Conservation (phyloP, 2,888 invertebrate species). For the Argyresthia albistria region DNA sequence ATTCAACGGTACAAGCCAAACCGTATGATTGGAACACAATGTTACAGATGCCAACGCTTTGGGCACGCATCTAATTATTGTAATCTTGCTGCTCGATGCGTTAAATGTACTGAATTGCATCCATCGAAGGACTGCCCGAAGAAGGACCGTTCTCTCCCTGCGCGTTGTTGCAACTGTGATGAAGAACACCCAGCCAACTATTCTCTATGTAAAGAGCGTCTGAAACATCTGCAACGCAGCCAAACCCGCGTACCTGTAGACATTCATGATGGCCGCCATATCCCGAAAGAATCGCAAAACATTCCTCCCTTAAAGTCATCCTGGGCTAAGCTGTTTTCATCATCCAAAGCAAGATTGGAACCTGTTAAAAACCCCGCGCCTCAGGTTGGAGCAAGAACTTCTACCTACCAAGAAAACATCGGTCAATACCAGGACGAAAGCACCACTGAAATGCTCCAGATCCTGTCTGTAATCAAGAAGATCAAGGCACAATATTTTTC, state of each 20-base stretch:
- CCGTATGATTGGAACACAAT: neutral
- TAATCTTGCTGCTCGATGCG: constrained; percentile 5
- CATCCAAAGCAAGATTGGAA: neutral
- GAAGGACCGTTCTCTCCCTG: constrained; percentile 2
- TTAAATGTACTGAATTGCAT: constrained; percentile 6
- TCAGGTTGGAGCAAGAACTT: neutral
- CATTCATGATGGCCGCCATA: no score
- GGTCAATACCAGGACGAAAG: neutral
- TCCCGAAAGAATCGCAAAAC: neutral
- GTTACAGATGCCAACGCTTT: constrained; percentile 7
- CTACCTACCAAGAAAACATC: no score
- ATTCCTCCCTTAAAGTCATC: neutral
- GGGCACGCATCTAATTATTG: constrained; percentile 8
- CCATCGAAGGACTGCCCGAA: constrained; percentile 4
- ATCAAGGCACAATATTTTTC: neutral
- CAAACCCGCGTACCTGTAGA: no score
- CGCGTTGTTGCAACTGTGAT: constrained; percentile 6
- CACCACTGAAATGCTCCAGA: neutral
- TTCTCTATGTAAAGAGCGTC: constrained; percentile 3
- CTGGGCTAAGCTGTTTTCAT: neutral
- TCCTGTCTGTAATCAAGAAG: neutral
- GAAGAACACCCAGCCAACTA: constrained; percentile 8
- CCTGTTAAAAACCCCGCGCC: no score
- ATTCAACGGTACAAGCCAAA: neutral
- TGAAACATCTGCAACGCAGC: constrained; percentile 4